These are phyloP conservation scores for Synergus umbraculus DNA, from an alignment of 2,888 invertebrate species.

Conservation along the genomic window DNA sequence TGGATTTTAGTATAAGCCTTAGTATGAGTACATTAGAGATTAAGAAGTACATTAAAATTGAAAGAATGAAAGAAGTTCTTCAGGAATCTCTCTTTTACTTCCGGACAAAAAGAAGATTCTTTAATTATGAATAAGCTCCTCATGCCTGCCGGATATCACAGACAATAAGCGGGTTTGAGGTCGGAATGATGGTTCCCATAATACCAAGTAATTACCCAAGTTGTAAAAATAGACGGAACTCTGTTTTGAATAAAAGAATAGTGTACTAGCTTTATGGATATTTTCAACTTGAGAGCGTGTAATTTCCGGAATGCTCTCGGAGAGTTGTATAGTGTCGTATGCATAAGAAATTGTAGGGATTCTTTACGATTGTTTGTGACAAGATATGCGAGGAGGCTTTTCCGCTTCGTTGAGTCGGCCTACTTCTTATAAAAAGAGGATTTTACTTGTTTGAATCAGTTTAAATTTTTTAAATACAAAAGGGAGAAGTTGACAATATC, in stretches of 20 bases:
- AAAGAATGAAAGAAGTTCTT: neutral
- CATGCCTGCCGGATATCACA: neutral
- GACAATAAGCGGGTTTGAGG: slow-evolving; percentile 21
- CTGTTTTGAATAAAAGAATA: slow-evolving; percentile 18
- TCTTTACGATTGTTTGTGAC: neutral
- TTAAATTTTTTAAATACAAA: neutral
- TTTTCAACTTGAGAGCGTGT: slow-evolving; percentile 7
- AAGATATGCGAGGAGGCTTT: slow-evolving; percentile 2
- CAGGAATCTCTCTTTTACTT: slow-evolving; percentile 13
- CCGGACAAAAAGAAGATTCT: slow-evolving; percentile 26
- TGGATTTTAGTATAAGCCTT: neutral
- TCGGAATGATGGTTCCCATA: slow-evolving; percentile 23
- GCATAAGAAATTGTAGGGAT: neutral
- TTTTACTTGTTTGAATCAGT: neutral
- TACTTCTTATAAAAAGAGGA: neutral
- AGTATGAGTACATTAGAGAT: no score
- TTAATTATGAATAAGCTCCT: slow-evolving; percentile 19
- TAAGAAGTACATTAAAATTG: neutral
- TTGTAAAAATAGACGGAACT: slow-evolving; percentile 22
- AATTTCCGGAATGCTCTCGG: slow-evolving; percentile 8
- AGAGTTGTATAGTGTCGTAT: neutral
- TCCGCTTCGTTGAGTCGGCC: slow-evolving; percentile 2
- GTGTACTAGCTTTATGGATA: neutral
- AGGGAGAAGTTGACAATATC: neutral
- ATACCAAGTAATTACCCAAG: slow-evolving; percentile 32